Evolutionary conservation across 2,797 vertebrate genomes (phyloP), one percentile per base, ranked within the genome.

Genomic region (Sebastiscus albofasciatus): DNA sequence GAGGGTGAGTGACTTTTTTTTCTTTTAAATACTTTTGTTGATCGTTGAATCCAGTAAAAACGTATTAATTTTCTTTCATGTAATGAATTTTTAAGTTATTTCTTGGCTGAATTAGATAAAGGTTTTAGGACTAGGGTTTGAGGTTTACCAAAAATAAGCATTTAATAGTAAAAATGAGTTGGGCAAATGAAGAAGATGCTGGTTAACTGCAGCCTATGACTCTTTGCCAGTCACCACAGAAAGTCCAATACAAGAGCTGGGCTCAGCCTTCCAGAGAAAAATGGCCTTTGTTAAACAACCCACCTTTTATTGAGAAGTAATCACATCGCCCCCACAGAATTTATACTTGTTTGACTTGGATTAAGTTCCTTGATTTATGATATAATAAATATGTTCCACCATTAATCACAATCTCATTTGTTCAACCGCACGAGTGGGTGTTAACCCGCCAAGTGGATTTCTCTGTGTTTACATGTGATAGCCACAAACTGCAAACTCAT

Each of bases 1-100:
- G 94, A 96, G 75, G 97, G 97, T 98, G 93, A 97, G 96, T 72
- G n/a, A 29, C 39, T 24, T 74, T 11, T 22, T 10, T 14, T 58
- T 6, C 14, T 67, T 27, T 52, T 22, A 33, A 22, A 39, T 39
- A 7, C 1, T 31, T 61, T n/a, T 67, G 0, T 20, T 55, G 39
- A 61, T 59, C 42, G 2, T 64, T 55, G n/a, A 55, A 55, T 54
- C 49, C 49, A 54, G 49, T 54, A 55, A 55, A 55, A 55, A 55
- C 14, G 1, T 3, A 11, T 6, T 12, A 0, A 54, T 10, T 61
- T n/a, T 16, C 2, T 65, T 72, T 22, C 11, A 29, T 27, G 14
- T 4, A 26, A 29, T 36, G 2, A 10, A 67, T 13, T 2, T 6
- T 8, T 2, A n/a, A n/a, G 3, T 11, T 70, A 0, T 46, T 65